Percentiles rank a stretch among this genome's conserved stretches.
Evolutionary conservation across 2,888 invertebrate genomes (phyloP).

Genomic region (Linnaemya tessellans): DNA sequence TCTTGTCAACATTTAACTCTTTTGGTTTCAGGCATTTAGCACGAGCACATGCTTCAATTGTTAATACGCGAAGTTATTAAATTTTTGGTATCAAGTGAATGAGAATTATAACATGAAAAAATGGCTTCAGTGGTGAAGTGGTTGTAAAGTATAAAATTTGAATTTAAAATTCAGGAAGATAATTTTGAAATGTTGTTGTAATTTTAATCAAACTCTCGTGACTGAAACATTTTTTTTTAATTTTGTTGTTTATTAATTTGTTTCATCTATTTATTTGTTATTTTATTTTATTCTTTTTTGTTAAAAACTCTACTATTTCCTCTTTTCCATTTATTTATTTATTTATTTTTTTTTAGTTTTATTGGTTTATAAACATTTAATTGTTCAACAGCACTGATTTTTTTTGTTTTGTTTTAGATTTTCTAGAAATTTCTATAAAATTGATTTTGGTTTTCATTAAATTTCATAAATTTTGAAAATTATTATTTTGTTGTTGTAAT

Average conservation of each 20-base stretch:
- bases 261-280: constrained; percentile 35
- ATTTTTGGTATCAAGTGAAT: not conserved
- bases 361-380: constrained; percentile 69
- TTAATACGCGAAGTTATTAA: not conserved
- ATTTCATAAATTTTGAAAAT: constrained; percentile 63
- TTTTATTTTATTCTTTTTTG: constrained; percentile 28
- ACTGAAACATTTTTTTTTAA: constrained; percentile 20
- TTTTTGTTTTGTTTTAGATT: constrained; percentile 62
- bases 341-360: constrained; percentile 18
- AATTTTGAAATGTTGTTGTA: not conserved
- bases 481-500: constrained; percentile 41
- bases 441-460: constrained; percentile 56
- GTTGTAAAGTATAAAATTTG: not conserved
- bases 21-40: not conserved
- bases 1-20: constrained; percentile 44
- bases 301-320: constrained; percentile 62
- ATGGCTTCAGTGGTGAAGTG: not conserved
- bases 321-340: constrained; percentile 46
- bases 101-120: not conserved
- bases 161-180: no score
- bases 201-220: not conserved
- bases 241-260: constrained; percentile 32
- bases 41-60: not conserved
- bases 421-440: constrained; percentile 72
- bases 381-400: constrained; percentile 71